Base-by-base conservation (phyloP, 2,797 vertebrate genomes). In the Ctenochaetus hawaiiensis region DNA sequence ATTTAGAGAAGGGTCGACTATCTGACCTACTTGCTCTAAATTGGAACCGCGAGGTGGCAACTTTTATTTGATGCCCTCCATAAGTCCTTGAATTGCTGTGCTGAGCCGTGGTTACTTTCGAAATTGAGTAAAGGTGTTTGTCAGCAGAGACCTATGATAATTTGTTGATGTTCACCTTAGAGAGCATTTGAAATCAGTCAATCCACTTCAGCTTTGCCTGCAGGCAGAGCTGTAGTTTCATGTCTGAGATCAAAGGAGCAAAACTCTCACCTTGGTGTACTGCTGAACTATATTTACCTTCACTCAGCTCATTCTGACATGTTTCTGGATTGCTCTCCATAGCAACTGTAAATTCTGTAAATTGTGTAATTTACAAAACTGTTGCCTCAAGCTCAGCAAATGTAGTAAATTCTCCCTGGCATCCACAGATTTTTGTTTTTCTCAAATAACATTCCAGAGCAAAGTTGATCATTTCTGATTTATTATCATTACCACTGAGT, bases 21-120 rank as follows among this genome's bases (percentile, higher is more conserved):
- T 65, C 60, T 82, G 76, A 80, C 81, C 67, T 76, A 86, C 73
- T 78, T 80, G 49, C 44, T 63, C 73, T 62, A 73, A 86, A 89
- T 81, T 81, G 66, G 64, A 83, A 71, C 59, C 63, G 71, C 65
- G 83, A 3, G 13, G 34, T 69, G 43, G 72, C 45, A 77, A 56
- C 22, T 69, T 78, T 81, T 54, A 72, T 78, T 77, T 67, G 44
- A 72, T 77, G 49, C 63, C 53, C 58, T 78, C 39, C 23, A 53
- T 68, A 44, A 73, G 63, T 59, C 51, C 51, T 75, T 75, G 47
- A 74, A 72, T 66, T 5, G 23, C 37, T 47, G 51, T n/a, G 41
- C 65, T 75, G 61, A 80, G 75, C 64, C 17, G 37, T 20, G 4
- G 75, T 73, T 70, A 52, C 62, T 58, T 66, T 65, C 1, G 6